Percentiles rank a stretch among this genome's conserved stretches.
phyloP scores from a whole-genome alignment of 2,797 vertebrate species.

The Scolopax bukidnonensis region DNA sequence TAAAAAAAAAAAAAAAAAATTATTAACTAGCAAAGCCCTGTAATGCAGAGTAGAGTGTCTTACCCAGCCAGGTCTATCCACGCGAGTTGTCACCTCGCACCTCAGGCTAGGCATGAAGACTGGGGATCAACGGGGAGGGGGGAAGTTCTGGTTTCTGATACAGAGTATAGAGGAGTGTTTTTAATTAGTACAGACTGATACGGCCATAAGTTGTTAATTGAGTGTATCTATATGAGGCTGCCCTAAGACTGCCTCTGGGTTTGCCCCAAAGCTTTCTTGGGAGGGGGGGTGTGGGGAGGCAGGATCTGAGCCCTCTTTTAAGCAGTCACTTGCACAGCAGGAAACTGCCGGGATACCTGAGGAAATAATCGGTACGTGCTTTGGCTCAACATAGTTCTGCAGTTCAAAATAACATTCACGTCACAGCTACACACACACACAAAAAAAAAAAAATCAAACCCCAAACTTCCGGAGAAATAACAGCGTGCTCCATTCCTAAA shows the following conservation, averaged over 20 bases:
- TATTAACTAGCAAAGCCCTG: slow-evolving; percentile 1
- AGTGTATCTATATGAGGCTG: neutral
- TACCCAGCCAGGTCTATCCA: neutral
- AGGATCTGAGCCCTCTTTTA: neutral
- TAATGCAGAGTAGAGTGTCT: neutral
- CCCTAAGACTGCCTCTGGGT: neutral
- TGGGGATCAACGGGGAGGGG: neutral
- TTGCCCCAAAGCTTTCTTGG: neutral
- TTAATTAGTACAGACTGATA: neutral
- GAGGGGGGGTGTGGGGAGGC: neutral
- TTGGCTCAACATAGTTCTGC: neutral
- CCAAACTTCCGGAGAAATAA: neutral
- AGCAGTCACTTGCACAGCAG: slow-evolving; percentile 73
- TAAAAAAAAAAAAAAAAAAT: neutral
- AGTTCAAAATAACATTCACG: neutral
- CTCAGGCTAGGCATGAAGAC: neutral
- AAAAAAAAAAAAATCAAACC: no score
- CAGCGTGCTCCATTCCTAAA: slow-evolving; percentile 44
- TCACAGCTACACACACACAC: neutral
- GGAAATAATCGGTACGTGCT: neutral
- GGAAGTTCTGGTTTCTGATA: neutral
- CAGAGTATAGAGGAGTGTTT: neutral
- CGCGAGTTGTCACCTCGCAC: neutral
- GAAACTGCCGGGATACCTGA: slow-evolving; percentile 58
- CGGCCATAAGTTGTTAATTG: neutral